phyloP scores from a whole-genome alignment of 1,140 invertebrate genomes.

The Dryas iulia region DNA sequence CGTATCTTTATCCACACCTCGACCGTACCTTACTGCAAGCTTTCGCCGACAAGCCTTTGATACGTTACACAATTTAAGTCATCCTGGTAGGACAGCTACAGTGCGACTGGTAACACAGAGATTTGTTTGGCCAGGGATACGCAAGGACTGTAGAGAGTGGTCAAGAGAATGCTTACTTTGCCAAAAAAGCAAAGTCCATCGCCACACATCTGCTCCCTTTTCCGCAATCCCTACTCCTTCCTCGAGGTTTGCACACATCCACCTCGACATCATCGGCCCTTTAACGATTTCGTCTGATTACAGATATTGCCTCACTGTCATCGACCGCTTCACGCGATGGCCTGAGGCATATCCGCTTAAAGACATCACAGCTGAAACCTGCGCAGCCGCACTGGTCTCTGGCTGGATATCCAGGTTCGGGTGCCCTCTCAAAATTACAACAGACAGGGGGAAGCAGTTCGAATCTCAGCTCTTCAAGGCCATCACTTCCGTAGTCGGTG shows the following conservation, averaged over 20 bases:
- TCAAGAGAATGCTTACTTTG: too few species aligned
- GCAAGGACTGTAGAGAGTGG: too few species aligned
- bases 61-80: constrained; percentile 47
- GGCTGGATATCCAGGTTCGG: constrained; percentile 27
- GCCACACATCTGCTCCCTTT: too few species aligned
- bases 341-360: constrained; percentile 14
- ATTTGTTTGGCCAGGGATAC: constrained; percentile 70
- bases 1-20: constrained; percentile 17
- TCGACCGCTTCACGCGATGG: too few species aligned
- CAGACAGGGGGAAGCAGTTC: constrained; percentile 20
- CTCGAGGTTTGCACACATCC: constrained; percentile 23
- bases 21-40: constrained; percentile 21
- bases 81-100: constrained; percentile 52
- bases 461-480: constrained; percentile 18
- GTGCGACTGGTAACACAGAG: constrained; percentile 50
- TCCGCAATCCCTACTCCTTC: constrained; percentile 14
- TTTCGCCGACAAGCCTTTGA: constrained; percentile 23
- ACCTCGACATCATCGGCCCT: constrained; percentile 28
- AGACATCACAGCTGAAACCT: constrained; percentile 26
- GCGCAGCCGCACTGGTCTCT: constrained; percentile 18
- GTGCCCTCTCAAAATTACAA: constrained; percentile 22
- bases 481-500: constrained; percentile 7
- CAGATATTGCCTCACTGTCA: constrained; percentile 33
- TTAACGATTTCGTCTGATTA: constrained; percentile 22
- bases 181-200: too few species aligned